Conservation (phyloP, 1,140 invertebrate genomes). For the Teleopsis dalmanni region DNA sequence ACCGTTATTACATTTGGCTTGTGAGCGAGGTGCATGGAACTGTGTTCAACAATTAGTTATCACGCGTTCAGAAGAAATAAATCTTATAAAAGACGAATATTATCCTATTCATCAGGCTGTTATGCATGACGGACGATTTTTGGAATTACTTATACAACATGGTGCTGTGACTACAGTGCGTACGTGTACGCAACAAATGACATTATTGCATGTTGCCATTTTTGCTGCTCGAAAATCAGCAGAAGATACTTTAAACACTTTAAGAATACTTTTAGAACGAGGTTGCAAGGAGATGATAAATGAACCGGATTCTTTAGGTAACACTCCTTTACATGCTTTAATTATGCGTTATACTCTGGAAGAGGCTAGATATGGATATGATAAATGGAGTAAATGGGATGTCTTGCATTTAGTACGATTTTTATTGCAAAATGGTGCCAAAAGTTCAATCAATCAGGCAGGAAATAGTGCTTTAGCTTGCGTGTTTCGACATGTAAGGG, state of each 20-base stretch:
- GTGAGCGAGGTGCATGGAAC: conserved; percentile 62
- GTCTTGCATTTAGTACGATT: conserved; percentile 59
- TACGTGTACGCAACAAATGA: conserved; percentile 68
- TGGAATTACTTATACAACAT: conserved; percentile 56
- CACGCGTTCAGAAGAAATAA: conserved; percentile 62
- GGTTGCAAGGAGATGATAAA: conserved; percentile 65
- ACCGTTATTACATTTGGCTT: conserved; percentile 60
- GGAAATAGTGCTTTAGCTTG: conserved; percentile 65
- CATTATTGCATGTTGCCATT: conserved; percentile 58
- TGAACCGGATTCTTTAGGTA: conserved; percentile 60
- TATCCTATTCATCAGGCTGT: conserved; percentile 68
- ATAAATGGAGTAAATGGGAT: conserved; percentile 67
- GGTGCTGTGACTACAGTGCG: conserved; percentile 61
- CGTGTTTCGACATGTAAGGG: conserved; percentile 63
- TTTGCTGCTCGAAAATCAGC: conserved; percentile 58
- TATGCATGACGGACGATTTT: conserved; percentile 58
- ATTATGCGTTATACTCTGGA: conserved; percentile 65
- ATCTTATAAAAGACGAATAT: conserved; percentile 67
- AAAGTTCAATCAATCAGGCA: conserved; percentile 59
- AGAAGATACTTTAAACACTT: conserved; percentile 59
- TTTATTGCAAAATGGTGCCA: conserved; percentile 57
- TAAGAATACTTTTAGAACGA: conserved; percentile 58
- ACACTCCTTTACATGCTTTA: conserved; percentile 57
- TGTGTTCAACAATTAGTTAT: conserved; percentile 60
- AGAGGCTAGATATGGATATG: conserved; percentile 60